Percentiles rank a stretch among this genome's conserved stretches.
These are phyloP conservation scores for Podotricha telesiphe DNA, from an alignment of 2,888 invertebrate genomes.

Conservation along the genomic window DNA sequence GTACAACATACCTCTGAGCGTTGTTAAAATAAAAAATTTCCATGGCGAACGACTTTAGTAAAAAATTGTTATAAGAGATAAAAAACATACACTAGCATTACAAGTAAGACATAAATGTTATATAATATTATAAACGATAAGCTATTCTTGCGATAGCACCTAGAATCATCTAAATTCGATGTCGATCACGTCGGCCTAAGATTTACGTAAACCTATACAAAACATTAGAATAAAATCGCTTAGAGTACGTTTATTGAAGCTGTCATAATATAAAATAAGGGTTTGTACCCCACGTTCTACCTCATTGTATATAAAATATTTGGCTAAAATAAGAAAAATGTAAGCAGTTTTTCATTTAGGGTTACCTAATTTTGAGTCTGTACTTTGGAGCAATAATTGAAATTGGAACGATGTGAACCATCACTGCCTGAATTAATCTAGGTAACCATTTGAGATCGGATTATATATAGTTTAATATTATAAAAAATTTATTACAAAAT, in stretches of 20 bases:
- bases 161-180: constrained; percentile 33
- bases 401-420: constrained; percentile 47
- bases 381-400: constrained; percentile 72
- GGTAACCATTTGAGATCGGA: constrained; percentile 31
- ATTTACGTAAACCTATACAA: constrained; percentile 32
- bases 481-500: constrained; percentile 10
- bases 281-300: constrained; percentile 72
- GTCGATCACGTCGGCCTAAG: constrained; percentile 42
- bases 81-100: constrained; percentile 22
- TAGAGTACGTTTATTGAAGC: constrained; percentile 50
- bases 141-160: constrained; percentile 32
- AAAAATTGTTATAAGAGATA: constrained; percentile 13
- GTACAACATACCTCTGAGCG: constrained; percentile 36
- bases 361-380: constrained; percentile 54
- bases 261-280: constrained; percentile 68
- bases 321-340: constrained; percentile 73
- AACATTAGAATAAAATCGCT: constrained; percentile 40
- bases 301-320: constrained; percentile 81
- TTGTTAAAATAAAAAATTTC: constrained; percentile 29
- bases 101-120: constrained; percentile 30
- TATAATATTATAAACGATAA: constrained; percentile 25
- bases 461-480: constrained; percentile 7
- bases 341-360: constrained; percentile 63
- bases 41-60: constrained; percentile 26
- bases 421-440: constrained; percentile 65